Evolutionary conservation across 37 sponge, comb jelly and placozoan genomes (phyloP).

Genomic region (Cliona cf. orientalis): DNA sequence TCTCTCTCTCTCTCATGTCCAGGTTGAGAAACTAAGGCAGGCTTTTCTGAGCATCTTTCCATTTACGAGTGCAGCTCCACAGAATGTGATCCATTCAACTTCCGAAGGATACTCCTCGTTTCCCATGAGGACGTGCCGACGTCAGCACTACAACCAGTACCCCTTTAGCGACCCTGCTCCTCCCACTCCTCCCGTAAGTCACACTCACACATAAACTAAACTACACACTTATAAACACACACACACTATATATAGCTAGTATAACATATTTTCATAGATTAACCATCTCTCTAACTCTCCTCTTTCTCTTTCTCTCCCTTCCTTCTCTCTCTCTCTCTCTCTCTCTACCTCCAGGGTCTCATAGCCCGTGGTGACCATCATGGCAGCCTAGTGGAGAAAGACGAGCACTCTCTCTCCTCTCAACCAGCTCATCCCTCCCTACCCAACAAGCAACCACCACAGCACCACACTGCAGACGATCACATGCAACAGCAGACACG

Average conservation of each 20-base stretch:
- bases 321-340: not conserved
- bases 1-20: not conserved
- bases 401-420: not conserved
- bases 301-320: not conserved
- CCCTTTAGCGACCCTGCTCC: not conserved
- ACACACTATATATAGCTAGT: not conserved
- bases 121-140: conserved; percentile 10
- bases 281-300: not conserved
- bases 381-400: conserved; percentile 39
- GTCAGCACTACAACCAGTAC: conserved; percentile 2
- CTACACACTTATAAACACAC: not conserved
- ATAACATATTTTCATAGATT: not conserved
- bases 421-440: not conserved
- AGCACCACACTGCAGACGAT: not conserved
- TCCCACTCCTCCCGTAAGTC: conserved; percentile 48
- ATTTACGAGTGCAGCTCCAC: not conserved
- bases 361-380: conserved; percentile 25
- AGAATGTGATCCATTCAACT: not conserved
- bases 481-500: not conserved
- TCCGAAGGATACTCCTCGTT: not conserved
- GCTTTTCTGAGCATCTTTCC: conserved; percentile 26
- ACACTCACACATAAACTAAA: not conserved
- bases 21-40: conserved; percentile 37
- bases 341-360: conserved; percentile 24
- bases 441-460: not conserved